phyloP scores from a whole-genome alignment of 1,140 invertebrate genomes.

The Tachypleus tridentatus region DNA sequence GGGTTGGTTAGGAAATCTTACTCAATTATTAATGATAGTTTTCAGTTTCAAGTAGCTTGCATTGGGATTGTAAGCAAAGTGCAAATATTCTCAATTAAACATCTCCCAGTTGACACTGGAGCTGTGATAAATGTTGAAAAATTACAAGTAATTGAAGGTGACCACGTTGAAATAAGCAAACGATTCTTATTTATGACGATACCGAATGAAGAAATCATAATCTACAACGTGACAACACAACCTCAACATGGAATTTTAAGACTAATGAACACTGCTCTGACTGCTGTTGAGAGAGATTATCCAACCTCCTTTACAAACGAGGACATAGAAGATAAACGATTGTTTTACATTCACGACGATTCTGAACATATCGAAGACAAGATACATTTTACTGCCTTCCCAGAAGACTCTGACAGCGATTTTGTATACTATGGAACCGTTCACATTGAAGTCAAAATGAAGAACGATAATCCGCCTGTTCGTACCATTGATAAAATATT shows the following conservation, averaged over 20 bases:
- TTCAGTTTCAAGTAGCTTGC: constrained; percentile 53
- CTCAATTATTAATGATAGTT: constrained; percentile 59
- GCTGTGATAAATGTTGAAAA: constrained; percentile 46
- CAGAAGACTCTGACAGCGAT: constrained; percentile 31
- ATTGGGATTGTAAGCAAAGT: constrained; percentile 56
- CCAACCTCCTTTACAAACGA: constrained; percentile 55
- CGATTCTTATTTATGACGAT: constrained; percentile 59
- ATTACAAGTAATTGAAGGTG: constrained; percentile 67
- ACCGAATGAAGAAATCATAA: constrained; percentile 53
- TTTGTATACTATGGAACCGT: constrained; percentile 71
- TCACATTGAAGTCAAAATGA: constrained; percentile 59
- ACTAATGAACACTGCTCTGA: constrained; percentile 9
- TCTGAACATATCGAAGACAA: constrained; percentile 29
- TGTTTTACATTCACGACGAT: constrained; percentile 38
- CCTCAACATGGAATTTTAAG: constrained; percentile 51
- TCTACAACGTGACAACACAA: constrained; percentile 59
- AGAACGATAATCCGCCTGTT: constrained; percentile 80
- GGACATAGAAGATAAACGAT: constrained; percentile 51
- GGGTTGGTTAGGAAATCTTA: constrained; percentile 53
- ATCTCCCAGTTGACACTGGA: constrained; percentile 33
- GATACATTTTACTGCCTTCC: constrained; percentile 28
- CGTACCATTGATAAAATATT: constrained; percentile 58
- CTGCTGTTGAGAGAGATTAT: constrained; percentile 24
- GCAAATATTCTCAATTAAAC: constrained; percentile 48
- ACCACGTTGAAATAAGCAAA: constrained; percentile 45